Percentiles rank a stretch among this genome's conserved stretches.
Evolutionary conservation across 2,113 vertebrate species (phyloP).

Genomic region (Hemiprocne comata): DNA sequence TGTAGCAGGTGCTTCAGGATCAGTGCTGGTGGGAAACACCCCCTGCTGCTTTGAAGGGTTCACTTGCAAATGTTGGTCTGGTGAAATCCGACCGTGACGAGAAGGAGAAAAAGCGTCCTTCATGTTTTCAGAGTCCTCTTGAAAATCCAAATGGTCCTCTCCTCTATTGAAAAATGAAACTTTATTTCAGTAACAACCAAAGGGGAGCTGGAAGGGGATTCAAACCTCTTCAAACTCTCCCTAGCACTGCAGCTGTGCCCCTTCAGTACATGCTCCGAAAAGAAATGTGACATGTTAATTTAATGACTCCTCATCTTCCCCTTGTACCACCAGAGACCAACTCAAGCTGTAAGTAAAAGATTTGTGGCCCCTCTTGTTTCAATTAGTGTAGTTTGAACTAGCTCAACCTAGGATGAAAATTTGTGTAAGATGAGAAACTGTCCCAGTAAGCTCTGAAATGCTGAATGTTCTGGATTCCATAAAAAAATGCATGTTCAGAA

Average conservation of each 20-base stretch:
- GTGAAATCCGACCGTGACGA: not conserved
- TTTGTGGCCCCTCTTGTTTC: not conserved
- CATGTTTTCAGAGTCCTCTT: constrained; percentile 61
- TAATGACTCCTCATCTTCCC: not conserved
- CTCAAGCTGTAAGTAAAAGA: not conserved
- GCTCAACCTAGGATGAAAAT: fast-evolving
- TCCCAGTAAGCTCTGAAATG: not conserved
- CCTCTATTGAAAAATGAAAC: constrained; percentile 67
- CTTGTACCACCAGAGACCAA: fast-evolving
- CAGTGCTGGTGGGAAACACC: not conserved
- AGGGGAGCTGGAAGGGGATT: not conserved
- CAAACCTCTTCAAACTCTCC: not conserved
- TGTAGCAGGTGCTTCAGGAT: not conserved
- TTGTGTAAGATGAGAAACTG: not conserved
- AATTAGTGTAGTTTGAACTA: not conserved
- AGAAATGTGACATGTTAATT: fast-evolving
- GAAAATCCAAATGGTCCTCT: constrained; percentile 81
- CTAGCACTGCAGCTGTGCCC: not conserved
- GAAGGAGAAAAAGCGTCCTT: not conserved
- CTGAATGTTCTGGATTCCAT: not conserved
- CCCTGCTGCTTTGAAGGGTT: not conserved
- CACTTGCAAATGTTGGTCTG: not conserved
- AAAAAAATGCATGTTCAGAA: fast-evolving
- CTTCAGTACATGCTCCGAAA: not conserved
- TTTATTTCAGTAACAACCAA: not conserved